Conservation (phyloP, 23 tunicate species). For the Botrylloides violaceus region DNA sequence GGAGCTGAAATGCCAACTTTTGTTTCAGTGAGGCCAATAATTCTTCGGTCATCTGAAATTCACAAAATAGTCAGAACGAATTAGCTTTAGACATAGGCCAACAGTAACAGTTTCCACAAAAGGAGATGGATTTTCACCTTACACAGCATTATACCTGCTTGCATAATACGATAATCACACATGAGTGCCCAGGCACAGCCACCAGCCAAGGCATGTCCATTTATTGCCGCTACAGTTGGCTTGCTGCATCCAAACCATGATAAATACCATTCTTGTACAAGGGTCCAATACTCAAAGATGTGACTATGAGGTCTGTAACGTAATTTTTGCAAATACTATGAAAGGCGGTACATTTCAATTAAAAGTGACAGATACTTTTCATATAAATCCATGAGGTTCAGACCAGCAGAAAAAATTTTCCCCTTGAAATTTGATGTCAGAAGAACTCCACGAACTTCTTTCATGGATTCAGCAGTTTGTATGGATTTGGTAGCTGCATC, state of each 20-base stretch:
- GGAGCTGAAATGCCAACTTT: conserved; percentile 83
- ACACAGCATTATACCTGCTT: conserved; percentile 17
- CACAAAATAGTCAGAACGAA: no score
- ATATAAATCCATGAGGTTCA: conserved; percentile 59
- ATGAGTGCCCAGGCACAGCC: conserved; percentile 86
- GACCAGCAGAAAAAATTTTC: conserved; percentile 74
- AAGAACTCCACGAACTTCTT: conserved; percentile 42
- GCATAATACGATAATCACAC: conserved; percentile 72
- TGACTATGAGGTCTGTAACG: conserved; percentile 46
- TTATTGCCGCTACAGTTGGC: conserved; percentile 87
- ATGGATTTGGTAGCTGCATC: conserved; percentile 27
- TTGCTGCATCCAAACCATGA: conserved; percentile 45
- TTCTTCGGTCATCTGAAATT: not conserved
- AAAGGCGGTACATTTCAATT: no score
- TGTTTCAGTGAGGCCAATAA: conserved; percentile 85
- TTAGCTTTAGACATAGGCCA: not conserved
- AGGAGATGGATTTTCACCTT: not conserved
- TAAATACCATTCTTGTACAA: conserved; percentile 84
- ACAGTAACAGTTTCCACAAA: not conserved
- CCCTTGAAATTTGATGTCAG: conserved; percentile 78
- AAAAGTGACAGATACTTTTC: conserved; percentile 43
- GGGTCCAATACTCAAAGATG: conserved; percentile 50
- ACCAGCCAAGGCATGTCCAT: conserved; percentile 91
- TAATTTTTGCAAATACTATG: no score
- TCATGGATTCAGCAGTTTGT: conserved; percentile 33